A percentile compares a stretch with the other conserved stretches of the same genome.
These are phyloP conservation scores for Tachuris rubrigastra DNA, from an alignment of 2,113 vertebrate genomes.

Conservation along the genomic window DNA sequence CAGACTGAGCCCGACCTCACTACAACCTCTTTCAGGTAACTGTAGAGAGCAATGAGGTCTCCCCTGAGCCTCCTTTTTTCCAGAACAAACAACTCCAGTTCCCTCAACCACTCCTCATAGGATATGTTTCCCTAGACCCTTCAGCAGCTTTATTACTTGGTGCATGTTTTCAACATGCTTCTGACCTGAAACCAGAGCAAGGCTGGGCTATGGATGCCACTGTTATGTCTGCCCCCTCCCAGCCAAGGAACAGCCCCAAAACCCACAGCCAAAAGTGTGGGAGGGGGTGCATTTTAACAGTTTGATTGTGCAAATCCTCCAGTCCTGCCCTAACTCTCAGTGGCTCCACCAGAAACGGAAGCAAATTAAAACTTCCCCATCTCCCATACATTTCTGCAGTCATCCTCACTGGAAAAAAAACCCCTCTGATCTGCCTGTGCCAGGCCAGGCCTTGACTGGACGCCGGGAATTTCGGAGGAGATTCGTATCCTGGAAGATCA, in stretches of 20 bases:
- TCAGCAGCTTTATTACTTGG: background rate
- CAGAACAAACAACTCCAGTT: background rate
- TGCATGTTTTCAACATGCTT: background rate
- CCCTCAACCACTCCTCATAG: background rate
- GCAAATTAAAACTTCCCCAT: background rate
- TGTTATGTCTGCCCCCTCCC: background rate
- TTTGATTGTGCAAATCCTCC: background rate
- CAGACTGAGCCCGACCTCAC: rapidly evolving
- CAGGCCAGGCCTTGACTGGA: background rate
- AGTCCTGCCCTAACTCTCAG: background rate
- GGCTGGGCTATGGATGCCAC: rapidly evolving
- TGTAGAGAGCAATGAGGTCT: background rate
- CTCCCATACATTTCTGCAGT: background rate
- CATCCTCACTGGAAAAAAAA: background rate
- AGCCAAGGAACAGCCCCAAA: background rate
- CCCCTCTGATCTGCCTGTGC: background rate
- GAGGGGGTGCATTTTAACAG: background rate
- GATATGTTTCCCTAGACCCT: background rate
- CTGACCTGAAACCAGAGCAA: background rate
- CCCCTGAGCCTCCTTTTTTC: background rate
- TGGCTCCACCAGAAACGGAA: background rate
- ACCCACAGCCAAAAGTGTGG: background rate
- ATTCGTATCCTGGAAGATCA: background rate
- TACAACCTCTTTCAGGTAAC: background rate
- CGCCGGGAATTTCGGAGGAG: background rate